Conservation (phyloP, 2,113 vertebrate species). For the Apistogramma diplotaenia region DNA sequence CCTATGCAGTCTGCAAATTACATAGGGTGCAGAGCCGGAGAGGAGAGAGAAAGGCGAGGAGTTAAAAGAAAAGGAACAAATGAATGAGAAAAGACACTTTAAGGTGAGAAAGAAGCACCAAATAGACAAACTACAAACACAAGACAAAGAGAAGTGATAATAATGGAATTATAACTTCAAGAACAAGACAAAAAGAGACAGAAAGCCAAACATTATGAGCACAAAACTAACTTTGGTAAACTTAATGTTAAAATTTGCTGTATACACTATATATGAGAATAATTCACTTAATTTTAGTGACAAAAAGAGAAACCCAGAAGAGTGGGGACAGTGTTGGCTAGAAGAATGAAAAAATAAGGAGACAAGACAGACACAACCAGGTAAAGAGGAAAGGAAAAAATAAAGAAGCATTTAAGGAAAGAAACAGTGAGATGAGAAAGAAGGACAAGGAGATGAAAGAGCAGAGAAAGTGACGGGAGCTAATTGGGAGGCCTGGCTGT, state of each 20-base stretch:
- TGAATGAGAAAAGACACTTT: neutral
- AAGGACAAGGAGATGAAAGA: conserved; percentile 37
- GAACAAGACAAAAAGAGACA: neutral
- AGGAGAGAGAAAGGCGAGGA: conserved; percentile 6
- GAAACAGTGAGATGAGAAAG: neutral
- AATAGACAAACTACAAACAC: neutral
- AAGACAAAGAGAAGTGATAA: neutral
- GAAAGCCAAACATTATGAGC: neutral
- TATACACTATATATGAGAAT: neutral
- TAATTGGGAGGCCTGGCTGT: conserved; percentile 61
- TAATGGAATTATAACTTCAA: neutral
- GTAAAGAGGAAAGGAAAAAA: neutral
- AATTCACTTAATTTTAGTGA: neutral
- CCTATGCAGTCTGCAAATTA: conserved; percentile 68
- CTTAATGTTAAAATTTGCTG: neutral
- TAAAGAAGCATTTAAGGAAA: neutral
- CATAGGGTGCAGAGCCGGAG: conserved; percentile 37
- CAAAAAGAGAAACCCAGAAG: neutral
- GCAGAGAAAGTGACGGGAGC: conserved; percentile 58
- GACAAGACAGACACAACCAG: neutral
- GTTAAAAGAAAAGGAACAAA: conserved; percentile 1
- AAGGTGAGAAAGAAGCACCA: neutral
- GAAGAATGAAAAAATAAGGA: neutral
- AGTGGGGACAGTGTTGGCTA: neutral
- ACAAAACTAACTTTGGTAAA: conserved; percentile 17